Evolutionary conservation across 2,888 invertebrate species (phyloP).

Genomic region (Aphodius granarius): DNA sequence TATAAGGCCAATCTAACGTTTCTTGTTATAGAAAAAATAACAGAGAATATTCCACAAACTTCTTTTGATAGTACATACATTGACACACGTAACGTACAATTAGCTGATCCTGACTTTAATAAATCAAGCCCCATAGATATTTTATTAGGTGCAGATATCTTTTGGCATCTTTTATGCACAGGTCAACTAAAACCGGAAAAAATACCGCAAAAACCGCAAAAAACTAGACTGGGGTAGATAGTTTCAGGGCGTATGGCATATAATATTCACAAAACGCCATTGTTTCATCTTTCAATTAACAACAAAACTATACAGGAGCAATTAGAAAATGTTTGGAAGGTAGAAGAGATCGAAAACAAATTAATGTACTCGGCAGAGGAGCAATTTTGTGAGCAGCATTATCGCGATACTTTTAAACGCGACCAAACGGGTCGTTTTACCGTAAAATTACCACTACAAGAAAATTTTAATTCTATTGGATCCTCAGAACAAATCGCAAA

Average conservation of each 20-base stretch:
- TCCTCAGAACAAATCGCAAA: neutral
- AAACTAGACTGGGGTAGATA: neutral
- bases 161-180: constrained; percentile 1
- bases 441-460: neutral
- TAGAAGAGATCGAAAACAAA: neutral
- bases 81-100: neutral
- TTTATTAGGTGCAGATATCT: neutral
- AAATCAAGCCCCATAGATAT: neutral
- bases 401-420: neutral
- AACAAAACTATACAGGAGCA: neutral
- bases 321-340: neutral
- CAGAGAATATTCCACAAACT: neutral
- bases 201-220: neutral
- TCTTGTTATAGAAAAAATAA: neutral
- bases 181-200: neutral
- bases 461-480: neutral
- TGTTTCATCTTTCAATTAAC: neutral
- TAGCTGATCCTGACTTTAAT: neutral
- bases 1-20: neutral
- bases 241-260: neutral
- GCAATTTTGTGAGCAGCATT: neutral
- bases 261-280: neutral
- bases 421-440: neutral
- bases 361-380: neutral
- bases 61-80: neutral